phyloP scores from a whole-genome alignment of 2,888 invertebrate species.

The Endomychus coccineus region DNA sequence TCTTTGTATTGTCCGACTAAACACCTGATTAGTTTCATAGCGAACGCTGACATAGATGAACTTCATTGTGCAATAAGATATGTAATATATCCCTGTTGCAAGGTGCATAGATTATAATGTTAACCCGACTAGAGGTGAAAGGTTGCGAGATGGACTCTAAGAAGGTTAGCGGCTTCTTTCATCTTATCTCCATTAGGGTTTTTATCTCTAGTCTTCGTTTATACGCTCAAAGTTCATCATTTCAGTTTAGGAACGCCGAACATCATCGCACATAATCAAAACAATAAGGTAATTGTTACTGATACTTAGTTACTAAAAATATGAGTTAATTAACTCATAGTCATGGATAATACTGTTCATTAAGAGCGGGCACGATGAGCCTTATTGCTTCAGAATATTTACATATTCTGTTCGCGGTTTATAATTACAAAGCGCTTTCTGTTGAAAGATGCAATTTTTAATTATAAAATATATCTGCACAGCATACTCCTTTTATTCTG shows the following conservation, averaged over 20 bases:
- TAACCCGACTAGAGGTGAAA: conserved; percentile 22
- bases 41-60: no score
- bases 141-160: conserved; percentile 26
- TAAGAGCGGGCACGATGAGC: no score
- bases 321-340: conserved; percentile 1
- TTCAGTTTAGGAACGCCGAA: not conserved
- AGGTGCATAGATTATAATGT: conserved; percentile 25
- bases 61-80: no score
- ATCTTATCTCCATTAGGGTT: conserved; percentile 28
- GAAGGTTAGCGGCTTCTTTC: conserved; percentile 26
- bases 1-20: no score
- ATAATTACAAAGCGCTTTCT: no score
- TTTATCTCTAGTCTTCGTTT: conserved; percentile 23
- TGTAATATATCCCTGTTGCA: conserved; percentile 16
- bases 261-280: conserved; percentile 1
- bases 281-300: conserved; percentile 1
- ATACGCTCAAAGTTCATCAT: conserved; percentile 10
- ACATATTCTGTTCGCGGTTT: no score
- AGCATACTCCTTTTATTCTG: no score
- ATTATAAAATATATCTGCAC: no score
- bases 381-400: no score
- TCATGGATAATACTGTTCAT: not conserved
- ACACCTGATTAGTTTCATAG: no score
- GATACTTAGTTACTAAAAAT: conserved; percentile 1
- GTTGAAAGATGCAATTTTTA: no score